A percentile compares a stretch with the other conserved stretches of the same genome.
Evolutionary conservation across 1,140 invertebrate species (phyloP).

Genomic region (Brachionus paranguensis): DNA sequence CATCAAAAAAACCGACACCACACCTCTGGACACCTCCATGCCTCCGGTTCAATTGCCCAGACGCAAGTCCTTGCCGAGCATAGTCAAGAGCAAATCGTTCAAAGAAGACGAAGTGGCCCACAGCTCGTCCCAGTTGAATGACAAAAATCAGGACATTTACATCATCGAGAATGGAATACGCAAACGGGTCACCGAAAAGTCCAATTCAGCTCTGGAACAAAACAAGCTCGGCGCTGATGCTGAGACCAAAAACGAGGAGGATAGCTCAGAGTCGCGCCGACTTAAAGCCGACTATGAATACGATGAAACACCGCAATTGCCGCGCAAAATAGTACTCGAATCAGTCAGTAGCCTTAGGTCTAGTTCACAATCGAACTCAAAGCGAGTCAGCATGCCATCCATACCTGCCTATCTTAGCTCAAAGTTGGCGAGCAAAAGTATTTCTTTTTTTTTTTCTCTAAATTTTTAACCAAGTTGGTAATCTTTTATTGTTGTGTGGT

Average conservation of each 20-base stretch:
- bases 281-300: not conserved
- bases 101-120: conserved; percentile 40
- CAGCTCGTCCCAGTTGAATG: conserved; percentile 15
- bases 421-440: conserved; percentile 35
- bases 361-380: not conserved
- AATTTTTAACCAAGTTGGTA: not conserved
- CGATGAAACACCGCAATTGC: conserved; percentile 14
- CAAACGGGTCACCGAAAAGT: conserved; percentile 47
- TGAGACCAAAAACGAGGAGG: not conserved
- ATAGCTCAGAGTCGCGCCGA: not conserved
- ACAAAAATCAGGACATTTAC: conserved; percentile 47
- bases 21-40: not conserved
- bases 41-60: conserved; percentile 1
- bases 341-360: not conserved
- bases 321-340: conserved; percentile 32
- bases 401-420: conserved; percentile 26
- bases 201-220: conserved; percentile 37
- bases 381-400: conserved; percentile 37
- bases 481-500: not conserved
- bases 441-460: not conserved
- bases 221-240: not conserved
- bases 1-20: not conserved
- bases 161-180: conserved; percentile 56
- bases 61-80: conserved; percentile 40
- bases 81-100: conserved; percentile 30